Evolutionary conservation across 2,797 vertebrate species (phyloP), one percentile per base, ranked within the genome.

Genomic region (Fundulus diaphanus): DNA sequence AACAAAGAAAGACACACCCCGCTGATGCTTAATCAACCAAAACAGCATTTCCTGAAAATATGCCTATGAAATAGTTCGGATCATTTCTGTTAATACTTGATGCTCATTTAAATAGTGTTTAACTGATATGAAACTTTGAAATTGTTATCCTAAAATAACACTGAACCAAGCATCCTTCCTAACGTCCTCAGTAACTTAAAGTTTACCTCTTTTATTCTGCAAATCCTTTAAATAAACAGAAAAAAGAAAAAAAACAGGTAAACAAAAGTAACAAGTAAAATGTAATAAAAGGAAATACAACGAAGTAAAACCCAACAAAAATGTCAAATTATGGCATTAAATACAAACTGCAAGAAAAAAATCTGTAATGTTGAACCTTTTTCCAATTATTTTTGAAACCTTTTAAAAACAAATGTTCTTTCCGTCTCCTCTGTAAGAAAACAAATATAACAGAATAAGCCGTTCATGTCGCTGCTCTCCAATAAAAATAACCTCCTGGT

Each of bases 381-480:
- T 18, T 7, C 2, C 16, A 31, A 1, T 31, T 16, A 59, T 15
- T 31, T 18, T 15, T 33, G 56, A 27, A 48, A 3, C 46, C 46
- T 20, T n/a, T 48, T 48, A 22, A 7, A 49, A n/a, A 3, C 20
- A 20, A 49, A 49, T 33, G 33, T 59, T 59, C 29, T 33, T 33
- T 33, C 29, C 31, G 3, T 35, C 16, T 61, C 18, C 7, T 7
- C 16, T 22, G 1, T 16, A 67, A 29, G 0, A 15, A 29, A 27
- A 44, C 40, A 31, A 57, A 18, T 9, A 7, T 29, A 29, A 7
- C 54, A 71, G 79, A 57, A 18, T 20, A 1, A 7, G 37, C 73
- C 74, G 27, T 24, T 54, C 6, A 83, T 27, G 89, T 87, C 86
- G 91, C 90, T 90, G 87, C 73, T 83, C 59, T 80, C 78, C 79